Base-by-base conservation (phyloP, 1,140 invertebrate species). In the Hestina assimilis region DNA sequence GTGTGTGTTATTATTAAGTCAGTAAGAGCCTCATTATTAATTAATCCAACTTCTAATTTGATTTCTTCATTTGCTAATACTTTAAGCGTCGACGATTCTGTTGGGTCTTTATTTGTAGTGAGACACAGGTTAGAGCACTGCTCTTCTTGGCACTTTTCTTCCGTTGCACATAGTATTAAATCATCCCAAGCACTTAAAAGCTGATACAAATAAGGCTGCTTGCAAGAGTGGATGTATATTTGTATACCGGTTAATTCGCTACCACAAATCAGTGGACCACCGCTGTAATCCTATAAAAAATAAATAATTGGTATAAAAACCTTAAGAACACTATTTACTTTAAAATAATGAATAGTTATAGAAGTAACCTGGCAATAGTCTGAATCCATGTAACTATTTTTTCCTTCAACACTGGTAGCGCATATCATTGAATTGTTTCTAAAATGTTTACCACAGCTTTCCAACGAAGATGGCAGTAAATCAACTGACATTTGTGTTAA, bases 201-300 rank as follows among this genome's bases (percentile, higher is more conserved):
- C 53, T 83, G 79, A 41, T 79, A 86, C 0, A 86, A 50, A 50
- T 82, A 66, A 7, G 83, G 84, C 24, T 63, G 70, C 12, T 76
- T 70, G 43, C 84, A 87, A 42, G 72, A 68, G 12, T 73, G 67
- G 7, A 79, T 52, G 33, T 87, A 87, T 0, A 79, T 86, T 59
- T 87, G 84, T 14, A 83, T 19, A 17, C 73, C 84, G 6, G 66
- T 56, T 9, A 83, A 59, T 38, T 76, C 63, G 15, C 51, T 53
- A 6, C 80, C 71, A 59, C 84, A 87, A 28, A 87, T 43, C 1
- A 87, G 65, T 11, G 84, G 84, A 14, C 83, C 84, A n/a, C 84
- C 84, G 17, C 67, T 69, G 43, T 84, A 84, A 17, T 74, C 72
- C 84, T 87, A 50, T 38, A 58, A 78, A 40, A 38, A 35, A 51